Base-by-base conservation (phyloP, 2,113 vertebrate species). In the Meleagris gallopavo region DNA sequence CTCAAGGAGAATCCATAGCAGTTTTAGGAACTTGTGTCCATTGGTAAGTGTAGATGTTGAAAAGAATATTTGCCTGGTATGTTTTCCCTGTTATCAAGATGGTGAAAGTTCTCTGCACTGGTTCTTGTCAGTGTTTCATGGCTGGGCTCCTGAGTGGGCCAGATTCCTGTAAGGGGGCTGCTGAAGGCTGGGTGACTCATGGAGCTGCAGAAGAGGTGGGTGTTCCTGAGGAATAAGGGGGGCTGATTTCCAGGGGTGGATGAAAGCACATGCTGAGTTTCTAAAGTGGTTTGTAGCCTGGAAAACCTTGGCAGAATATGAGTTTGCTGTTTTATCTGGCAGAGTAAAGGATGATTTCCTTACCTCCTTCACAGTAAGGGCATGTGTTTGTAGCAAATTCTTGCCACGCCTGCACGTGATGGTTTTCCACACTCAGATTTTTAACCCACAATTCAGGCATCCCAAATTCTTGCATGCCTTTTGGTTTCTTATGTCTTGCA, bases 251-350 rank as follows among this genome's bases (percentile, higher is more conserved):
- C 60, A 80, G 58, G 57, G 32, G 14, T 84, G 64, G 11, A 25
- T 62, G 83, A 34, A 82, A 84, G 55, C 40, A 74, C 41, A 46
- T 0, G 0, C 22, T 36, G 69, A 83, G 13, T 54, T 89, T 92
- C 61, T 74, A 3, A 88, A 92, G 38, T 62, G 46, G 82, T 83
- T 70, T 87, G 57, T 65, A 69, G 48, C 16, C 67, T 76, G 78
- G 74, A 89, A 91, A 92, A 77, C 58, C 40, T 87, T 90, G 38
- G 38, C 67, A 77, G 72, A 79, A 40, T 32, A 38, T 65, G 61
- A 77, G 38, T 25, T 46, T 86, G 46, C 32, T 93, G 40, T 91
- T 92, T 93, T 75, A 85, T 91, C 60, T 91, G 94, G 72, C 91
- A 89, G 55, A 60, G 21, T 32, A 54, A 87, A 70, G 19, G 45